Evolutionary conservation across 2,888 invertebrate genomes (phyloP), one percentile per base, ranked within the genome.

Genomic region (Morpho achilles): DNA sequence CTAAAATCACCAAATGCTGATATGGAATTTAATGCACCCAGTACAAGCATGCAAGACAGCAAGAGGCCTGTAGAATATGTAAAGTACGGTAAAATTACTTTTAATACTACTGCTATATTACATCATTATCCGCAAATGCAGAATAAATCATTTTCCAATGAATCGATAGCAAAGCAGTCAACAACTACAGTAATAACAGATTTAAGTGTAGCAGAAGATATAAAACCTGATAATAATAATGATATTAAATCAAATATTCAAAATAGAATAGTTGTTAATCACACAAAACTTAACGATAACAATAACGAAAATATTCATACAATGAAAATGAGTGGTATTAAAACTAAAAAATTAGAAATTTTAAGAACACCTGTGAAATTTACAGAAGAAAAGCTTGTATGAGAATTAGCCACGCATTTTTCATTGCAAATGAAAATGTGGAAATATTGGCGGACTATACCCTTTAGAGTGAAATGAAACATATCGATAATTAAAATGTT

Each of bases 321-420:
- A 53, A 67, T 64, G 44, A 79, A 74, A 65, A 63, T 64, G 5
- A 76, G 76, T 61, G 71, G 74, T 56, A 69, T 76, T 16, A 63
- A 53, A 72, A 73, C 64, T 68, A 73, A 65, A 65, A 71, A 60
- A 32, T 69, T 74, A 56, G 80, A 82, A 62, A 68, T 79, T 42
- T 67, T 78, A 51, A 81, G 79, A 65, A 78, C 84, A 58, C 80
- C 87, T 43, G 79, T 83, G 6, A 89, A 87, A 65, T 88, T 90
- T 65, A 77, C 87, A 42, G 89, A 90, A 76, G 90, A 90, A 67
- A 90, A 90, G 60, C 86, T 90, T 69, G 89, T 90, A 84, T 90
- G 84, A 89, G 78, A 75, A 71, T 82, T 76, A 76, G 78, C 78
- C 76, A 71, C 61, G 66, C 70, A 68, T 50, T 77, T 81, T 71